A percentile compares a stretch with the other conserved stretches of the same genome.
Evolutionary conservation across 64 coral and sea anemone genomes (phyloP).

Genomic region (Porites australiensis): DNA sequence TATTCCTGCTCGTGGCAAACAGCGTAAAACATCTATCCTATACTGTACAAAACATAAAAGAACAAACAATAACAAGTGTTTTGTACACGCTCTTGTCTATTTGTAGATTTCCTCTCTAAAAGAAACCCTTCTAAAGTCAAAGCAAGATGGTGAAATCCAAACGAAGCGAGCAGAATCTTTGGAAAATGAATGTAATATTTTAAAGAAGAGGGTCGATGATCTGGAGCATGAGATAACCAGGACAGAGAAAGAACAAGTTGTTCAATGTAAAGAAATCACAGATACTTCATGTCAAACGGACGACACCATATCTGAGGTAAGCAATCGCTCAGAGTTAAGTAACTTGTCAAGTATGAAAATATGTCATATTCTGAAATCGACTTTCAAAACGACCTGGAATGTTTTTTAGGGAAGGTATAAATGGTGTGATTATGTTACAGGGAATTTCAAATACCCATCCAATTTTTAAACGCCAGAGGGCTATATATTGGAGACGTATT

Average conservation of each 20-base stretch:
- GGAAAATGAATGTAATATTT: background rate
- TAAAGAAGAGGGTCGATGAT: background rate
- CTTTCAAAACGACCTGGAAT: too few species aligned
- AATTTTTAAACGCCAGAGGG: background rate
- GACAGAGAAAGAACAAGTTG: background rate
- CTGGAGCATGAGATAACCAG: background rate
- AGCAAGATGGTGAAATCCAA: background rate
- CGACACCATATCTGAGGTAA: background rate
- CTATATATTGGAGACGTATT: too few species aligned
- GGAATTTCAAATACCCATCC: background rate
- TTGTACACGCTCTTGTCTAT: too few species aligned
- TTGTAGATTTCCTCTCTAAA: slow-evolving; percentile 4
- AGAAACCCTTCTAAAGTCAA: background rate
- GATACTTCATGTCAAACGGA: slow-evolving; percentile 18
- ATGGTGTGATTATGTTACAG: too few species aligned
- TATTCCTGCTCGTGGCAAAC: too few species aligned
- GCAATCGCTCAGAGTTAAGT: background rate
- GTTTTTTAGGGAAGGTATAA: too few species aligned
- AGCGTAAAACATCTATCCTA: too few species aligned
- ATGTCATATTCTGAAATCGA: too few species aligned
- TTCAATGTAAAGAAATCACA: background rate
- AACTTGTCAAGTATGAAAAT: too few species aligned
- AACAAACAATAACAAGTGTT: too few species aligned
- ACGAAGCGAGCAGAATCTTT: background rate
- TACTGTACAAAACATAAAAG: too few species aligned